Evolutionary conservation across 2,113 vertebrate species (phyloP).

Genomic region (Hippocampus barbouri): DNA sequence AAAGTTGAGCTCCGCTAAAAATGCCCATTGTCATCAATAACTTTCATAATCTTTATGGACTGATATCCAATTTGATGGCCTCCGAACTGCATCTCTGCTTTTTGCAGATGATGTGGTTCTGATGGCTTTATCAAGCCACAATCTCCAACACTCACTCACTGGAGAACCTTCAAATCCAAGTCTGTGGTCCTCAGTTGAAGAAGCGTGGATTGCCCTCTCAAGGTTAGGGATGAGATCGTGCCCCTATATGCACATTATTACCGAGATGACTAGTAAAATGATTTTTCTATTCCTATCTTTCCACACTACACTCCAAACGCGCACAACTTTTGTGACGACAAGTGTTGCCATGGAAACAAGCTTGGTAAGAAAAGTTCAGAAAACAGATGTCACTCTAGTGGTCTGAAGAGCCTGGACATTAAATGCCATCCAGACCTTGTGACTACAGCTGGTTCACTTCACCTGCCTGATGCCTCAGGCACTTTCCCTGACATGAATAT

Average conservation of each 20-base stretch:
- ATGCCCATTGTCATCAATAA: no score
- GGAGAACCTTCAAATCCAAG: no score
- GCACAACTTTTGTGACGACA: not conserved
- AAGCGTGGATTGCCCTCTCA: no score
- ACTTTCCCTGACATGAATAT: not conserved
- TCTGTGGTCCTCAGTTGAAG: no score
- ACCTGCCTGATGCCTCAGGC: slow-evolving; percentile 5
- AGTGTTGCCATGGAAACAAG: slow-evolving; percentile 3
- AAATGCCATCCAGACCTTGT: slow-evolving; percentile 3
- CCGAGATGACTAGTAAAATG: not conserved
- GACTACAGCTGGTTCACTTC: not conserved
- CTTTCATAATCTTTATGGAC: no score
- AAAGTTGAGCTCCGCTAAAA: no score
- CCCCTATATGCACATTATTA: not conserved
- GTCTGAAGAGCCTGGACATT: not conserved
- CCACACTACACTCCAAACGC: not conserved
- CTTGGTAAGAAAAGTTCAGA: slow-evolving; percentile 5
- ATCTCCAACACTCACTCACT: no score
- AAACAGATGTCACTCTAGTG: slow-evolving; percentile 3
- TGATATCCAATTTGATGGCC: no score
- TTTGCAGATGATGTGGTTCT: no score
- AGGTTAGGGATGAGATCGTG: no score
- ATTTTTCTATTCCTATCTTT: not conserved
- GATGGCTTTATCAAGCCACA: no score
- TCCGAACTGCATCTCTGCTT: no score